These are phyloP conservation scores for Nycteola revayana DNA, from an alignment of 2,888 invertebrate genomes.

Conservation along the genomic window DNA sequence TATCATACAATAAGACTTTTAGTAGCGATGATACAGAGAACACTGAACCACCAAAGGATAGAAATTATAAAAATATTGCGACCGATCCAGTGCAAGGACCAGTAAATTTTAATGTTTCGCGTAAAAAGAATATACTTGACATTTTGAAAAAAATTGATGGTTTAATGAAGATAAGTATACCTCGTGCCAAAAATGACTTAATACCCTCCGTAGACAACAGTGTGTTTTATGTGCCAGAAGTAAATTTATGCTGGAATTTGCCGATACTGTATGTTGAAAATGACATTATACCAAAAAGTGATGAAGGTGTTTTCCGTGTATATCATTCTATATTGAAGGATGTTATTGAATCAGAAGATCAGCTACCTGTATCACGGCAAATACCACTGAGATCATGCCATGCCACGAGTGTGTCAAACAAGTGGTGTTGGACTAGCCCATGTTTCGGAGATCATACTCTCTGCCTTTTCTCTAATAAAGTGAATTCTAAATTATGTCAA, in stretches of 20 bases:
- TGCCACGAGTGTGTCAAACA: slow-evolving; percentile 38
- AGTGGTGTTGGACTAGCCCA: slow-evolving; percentile 64
- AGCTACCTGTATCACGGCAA: background rate
- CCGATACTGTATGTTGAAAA: slow-evolving; percentile 57
- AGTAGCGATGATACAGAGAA: no score
- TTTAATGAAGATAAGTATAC: no score
- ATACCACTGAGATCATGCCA: background rate
- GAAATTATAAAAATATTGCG: no score
- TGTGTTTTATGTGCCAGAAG: slow-evolving; percentile 64
- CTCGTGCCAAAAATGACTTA: no score
- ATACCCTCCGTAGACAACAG: no score
- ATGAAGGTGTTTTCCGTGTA: slow-evolving; percentile 49
- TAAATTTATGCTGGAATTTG: slow-evolving; percentile 64
- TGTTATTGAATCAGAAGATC: slow-evolving; percentile 37
- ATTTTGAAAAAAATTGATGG: slow-evolving; percentile 18
- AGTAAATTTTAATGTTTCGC: no score
- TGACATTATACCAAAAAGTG: slow-evolving; percentile 27
- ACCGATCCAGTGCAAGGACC: no score
- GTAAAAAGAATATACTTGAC: no score
- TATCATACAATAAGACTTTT: no score
- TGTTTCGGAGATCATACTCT: slow-evolving; percentile 72
- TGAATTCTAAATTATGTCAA: slow-evolving; percentile 51
- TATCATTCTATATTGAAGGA: slow-evolving; percentile 44
- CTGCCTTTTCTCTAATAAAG: slow-evolving; percentile 53
- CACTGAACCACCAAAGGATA: no score